Base-by-base conservation (phyloP, 2,113 vertebrate species). In the Zapus hudsonius region DNA sequence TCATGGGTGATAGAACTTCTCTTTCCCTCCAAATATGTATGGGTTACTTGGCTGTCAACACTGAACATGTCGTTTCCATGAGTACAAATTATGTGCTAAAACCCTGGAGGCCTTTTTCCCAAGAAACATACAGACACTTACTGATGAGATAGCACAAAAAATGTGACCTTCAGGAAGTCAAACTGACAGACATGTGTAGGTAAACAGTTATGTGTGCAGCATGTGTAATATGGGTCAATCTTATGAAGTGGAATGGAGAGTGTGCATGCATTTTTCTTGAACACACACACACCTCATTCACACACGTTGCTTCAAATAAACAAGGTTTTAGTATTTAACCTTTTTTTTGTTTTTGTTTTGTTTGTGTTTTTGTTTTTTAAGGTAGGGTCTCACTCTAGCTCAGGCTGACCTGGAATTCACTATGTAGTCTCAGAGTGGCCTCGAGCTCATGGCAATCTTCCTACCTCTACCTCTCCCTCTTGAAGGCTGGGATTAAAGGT, bases 11-110 rank as follows among this genome's bases (percentile, higher is more conserved):
- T 91, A 90, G 38, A 92, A 87, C 75, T 95, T 93, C 79, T 84
- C 89, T 70, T 93, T 95, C 61, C 66, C 84, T 91, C 80, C 25
- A 80, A 57, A 86, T 70, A 81, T 20, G 38, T 72, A 59, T 2
- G 44, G 33, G 87, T 91, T 91, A 94, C 93, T 10, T 92, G 89
- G 70, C 94, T 89, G 92, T 86, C 75, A 69, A 87, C 90, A 52
- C 29, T 22, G 42, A 95, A 66, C 79, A 80, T 93, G 89, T 61
- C 91, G 76, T 76, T 95, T 94, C 47, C 84, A 94, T 96, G 92
- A 96, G 75, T 95, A 95, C 95, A 93, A 96, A 95, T 97, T 94
- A 95, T 31, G 95, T 92, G 95, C 84, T 91, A 94, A 66, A 29
- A 25, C 94, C 55, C 69, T n/a, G 10, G 93, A 70, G 95, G 13